Base-by-base conservation (phyloP, 2,888 invertebrate species). In the Machimus atricapillus region DNA sequence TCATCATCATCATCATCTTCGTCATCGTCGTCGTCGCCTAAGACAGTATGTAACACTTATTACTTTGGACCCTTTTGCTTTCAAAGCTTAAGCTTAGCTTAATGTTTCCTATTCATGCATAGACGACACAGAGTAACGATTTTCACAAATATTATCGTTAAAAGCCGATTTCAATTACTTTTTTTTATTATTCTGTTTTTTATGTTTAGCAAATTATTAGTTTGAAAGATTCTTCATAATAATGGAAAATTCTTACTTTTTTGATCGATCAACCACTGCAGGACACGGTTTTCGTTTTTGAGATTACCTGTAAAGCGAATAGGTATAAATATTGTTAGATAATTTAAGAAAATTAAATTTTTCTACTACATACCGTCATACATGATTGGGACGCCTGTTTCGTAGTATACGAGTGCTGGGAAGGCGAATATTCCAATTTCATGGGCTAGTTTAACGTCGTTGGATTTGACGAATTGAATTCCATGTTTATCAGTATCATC, bases 221-320 rank as follows among this genome's bases (percentile, higher is more conserved):
- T 85, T 85, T 85, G 85, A 85, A 85, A 85, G 85, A 85, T 85
- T 85, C 85, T 85, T 85, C 74, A 85, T 58, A 85, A 46, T 81
- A 88, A 94, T 93, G 93, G 94, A 94, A 94, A 94, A 94, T 94
- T 95, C 97, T 97, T 97, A 97, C 97, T 97, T 97, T 97, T 97
- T 95, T 97, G 97, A 94, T 97, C 96, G 94, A 97, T 95, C 94
- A 98, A 96, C 97, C 97, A 98, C 95, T 97, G 96, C 95, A 98
- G 96, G 94, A 98, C 97, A 95, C 96, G 97, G 94, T 97, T 96
- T 95, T 97, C 97, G 93, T 97, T 96, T 95, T 95, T 97, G 95
- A 97, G 97, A 95, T 97, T 96, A 95, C 97, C 97, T 97, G 43
- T 0, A 87, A 86, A 14, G 89, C 89, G 19, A 40, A 86, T 9